Percentiles rank a stretch among this genome's conserved stretches.
Evolutionary conservation across 2,113 vertebrate species (phyloP).

Genomic region (Megaceryle maxima): DNA sequence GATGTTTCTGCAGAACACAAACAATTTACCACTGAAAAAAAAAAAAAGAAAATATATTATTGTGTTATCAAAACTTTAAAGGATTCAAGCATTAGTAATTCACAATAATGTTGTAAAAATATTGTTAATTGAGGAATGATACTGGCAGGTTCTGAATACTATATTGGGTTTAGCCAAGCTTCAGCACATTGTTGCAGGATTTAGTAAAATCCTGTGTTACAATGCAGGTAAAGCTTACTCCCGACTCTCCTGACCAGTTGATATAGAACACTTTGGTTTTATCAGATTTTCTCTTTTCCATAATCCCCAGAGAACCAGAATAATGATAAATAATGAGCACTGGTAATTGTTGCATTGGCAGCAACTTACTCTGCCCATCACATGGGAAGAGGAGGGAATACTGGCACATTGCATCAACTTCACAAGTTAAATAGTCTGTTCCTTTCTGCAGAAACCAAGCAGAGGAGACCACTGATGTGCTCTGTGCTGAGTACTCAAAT

Average conservation of each 20-base stretch:
- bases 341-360: neutral
- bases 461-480: neutral
- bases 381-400: accelerated
- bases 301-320: neutral
- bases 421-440: neutral
- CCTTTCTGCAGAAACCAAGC: neutral
- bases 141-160: neutral
- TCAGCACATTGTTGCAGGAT: neutral
- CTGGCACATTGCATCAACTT: accelerated
- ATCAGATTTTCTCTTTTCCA: neutral
- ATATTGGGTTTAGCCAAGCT: neutral
- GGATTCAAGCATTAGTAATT: neutral
- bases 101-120: neutral
- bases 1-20: neutral
- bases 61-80: neutral
- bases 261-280: neutral
- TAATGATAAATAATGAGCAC: neutral
- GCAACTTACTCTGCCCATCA: neutral
- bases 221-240: neutral
- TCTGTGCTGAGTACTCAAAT: neutral
- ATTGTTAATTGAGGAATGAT: neutral
- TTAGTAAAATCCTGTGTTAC: neutral
- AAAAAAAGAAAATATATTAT: neutral
- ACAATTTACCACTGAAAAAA: neutral
- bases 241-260: neutral